phyloP scores from a whole-genome alignment of 64 coral and sea anemone species.

The Anthopleura sola region DNA sequence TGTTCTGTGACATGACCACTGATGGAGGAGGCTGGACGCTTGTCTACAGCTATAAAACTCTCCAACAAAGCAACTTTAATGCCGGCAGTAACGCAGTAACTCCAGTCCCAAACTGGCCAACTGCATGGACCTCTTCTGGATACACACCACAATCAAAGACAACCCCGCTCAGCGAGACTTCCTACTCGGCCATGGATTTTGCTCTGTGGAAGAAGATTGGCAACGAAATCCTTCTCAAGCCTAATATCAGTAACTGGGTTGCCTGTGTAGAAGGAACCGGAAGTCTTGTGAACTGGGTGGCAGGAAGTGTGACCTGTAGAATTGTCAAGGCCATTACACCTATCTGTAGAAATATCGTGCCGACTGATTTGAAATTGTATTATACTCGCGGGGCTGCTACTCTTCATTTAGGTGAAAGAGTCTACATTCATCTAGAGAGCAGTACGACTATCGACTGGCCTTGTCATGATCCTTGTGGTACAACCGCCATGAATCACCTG shows the following conservation, averaged over 20 bases:
- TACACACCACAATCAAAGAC: conserved; percentile 13
- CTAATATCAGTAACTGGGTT: conserved; percentile 79
- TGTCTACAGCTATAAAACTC: conserved; percentile 1
- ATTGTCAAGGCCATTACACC: background rate
- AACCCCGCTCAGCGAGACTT: conserved; percentile 43
- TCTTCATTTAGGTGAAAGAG: background rate
- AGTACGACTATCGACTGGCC: background rate
- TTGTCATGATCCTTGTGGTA: conserved; percentile 26
- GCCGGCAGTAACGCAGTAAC: background rate
- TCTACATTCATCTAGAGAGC: background rate
- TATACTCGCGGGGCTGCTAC: background rate
- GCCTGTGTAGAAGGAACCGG: conserved; percentile 20
- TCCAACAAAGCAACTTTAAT: background rate
- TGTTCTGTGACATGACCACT: conserved; percentile 17
- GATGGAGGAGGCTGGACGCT: conserved; percentile 20
- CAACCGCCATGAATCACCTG: background rate
- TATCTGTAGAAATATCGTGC: background rate
- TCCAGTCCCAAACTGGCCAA: conserved; percentile 10
- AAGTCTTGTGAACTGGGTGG: conserved; percentile 45
- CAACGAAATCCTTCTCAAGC: conserved; percentile 30
- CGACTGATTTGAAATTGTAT: background rate
- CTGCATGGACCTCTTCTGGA: background rate
- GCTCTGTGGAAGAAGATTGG: conserved; percentile 38
- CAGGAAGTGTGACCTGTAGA: conserved; percentile 19
- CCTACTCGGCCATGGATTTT: conserved; percentile 50